phyloP scores from a whole-genome alignment of 1,140 invertebrate species.

The Diabrotica undecimpunctata region DNA sequence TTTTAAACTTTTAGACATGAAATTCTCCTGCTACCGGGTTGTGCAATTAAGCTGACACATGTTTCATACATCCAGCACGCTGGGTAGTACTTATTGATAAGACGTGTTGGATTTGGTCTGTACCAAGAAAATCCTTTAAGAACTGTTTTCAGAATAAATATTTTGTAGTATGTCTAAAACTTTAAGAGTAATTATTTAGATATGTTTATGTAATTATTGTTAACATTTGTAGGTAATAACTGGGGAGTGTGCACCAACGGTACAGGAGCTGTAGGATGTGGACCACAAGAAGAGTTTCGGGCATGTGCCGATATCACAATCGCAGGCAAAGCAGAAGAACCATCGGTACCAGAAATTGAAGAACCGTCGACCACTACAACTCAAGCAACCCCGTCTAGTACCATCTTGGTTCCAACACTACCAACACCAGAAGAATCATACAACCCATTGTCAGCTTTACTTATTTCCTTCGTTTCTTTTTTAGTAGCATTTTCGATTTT shows the following conservation, averaged over 20 bases:
- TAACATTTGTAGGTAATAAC: constrained; percentile 56
- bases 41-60: too few relatives aligned
- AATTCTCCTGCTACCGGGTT: too few relatives aligned
- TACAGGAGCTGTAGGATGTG: constrained; percentile 72
- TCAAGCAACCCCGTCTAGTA: constrained; percentile 5
- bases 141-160: too few relatives aligned
- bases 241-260: constrained; percentile 73
- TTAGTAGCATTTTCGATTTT: constrained; percentile 46
- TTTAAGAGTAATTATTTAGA: too few relatives aligned
- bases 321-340: constrained; percentile 32
- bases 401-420: neutral
- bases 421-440: constrained; percentile 34
- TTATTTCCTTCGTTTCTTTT: constrained; percentile 44
- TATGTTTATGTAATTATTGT: constrained; percentile 5
- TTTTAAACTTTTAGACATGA: neutral
- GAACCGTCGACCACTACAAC: constrained; percentile 15
- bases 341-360: constrained; percentile 28
- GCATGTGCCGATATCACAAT: constrained; percentile 81
- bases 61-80: too few relatives aligned
- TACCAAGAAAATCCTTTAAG: too few relatives aligned
- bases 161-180: too few relatives aligned
- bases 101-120: too few relatives aligned
- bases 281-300: constrained; percentile 82
- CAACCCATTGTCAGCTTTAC: constrained; percentile 37
- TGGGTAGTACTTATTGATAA: too few relatives aligned